phyloP scores from a whole-genome alignment of 2,888 invertebrate genomes.

The Pharmacophagus antenor region DNA sequence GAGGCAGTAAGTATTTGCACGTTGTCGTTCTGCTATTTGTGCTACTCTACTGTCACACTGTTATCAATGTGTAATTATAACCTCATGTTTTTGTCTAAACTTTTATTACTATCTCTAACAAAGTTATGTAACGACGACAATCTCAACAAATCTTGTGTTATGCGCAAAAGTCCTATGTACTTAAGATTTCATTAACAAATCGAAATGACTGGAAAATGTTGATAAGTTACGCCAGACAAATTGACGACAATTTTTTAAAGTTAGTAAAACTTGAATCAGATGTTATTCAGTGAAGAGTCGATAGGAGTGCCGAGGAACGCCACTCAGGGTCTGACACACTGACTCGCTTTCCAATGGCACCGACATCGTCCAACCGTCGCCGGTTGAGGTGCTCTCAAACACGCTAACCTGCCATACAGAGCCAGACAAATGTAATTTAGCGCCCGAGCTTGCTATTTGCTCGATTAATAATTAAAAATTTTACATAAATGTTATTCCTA shows the following conservation, averaged over 20 bases:
- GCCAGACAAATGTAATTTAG: slow-evolving; percentile 32
- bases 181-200: too few relatives aligned
- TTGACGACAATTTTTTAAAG: background rate
- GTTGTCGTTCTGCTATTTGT: too few relatives aligned
- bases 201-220: too few relatives aligned
- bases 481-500: background rate
- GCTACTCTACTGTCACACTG: too few relatives aligned
- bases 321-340: slow-evolving; percentile 66
- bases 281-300: slow-evolving; percentile 44
- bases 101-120: too few relatives aligned
- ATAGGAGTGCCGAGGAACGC: slow-evolving; percentile 41
- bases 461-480: background rate
- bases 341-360: slow-evolving; percentile 74
- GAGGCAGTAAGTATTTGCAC: too few relatives aligned
- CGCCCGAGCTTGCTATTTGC: slow-evolving; percentile 16
- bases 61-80: background rate
- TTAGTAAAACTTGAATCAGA: slow-evolving; percentile 50
- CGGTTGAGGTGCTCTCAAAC: slow-evolving; percentile 24
- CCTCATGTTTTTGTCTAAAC: background rate
- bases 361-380: slow-evolving; percentile 31
- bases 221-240: background rate
- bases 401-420: slow-evolving; percentile 35
- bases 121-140: too few relatives aligned
- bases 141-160: too few relatives aligned
- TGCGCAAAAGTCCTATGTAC: too few relatives aligned